These are phyloP conservation scores for Arrhamphus sclerolepis DNA, from an alignment of 2,797 vertebrate genomes.

Conservation along the genomic window DNA sequence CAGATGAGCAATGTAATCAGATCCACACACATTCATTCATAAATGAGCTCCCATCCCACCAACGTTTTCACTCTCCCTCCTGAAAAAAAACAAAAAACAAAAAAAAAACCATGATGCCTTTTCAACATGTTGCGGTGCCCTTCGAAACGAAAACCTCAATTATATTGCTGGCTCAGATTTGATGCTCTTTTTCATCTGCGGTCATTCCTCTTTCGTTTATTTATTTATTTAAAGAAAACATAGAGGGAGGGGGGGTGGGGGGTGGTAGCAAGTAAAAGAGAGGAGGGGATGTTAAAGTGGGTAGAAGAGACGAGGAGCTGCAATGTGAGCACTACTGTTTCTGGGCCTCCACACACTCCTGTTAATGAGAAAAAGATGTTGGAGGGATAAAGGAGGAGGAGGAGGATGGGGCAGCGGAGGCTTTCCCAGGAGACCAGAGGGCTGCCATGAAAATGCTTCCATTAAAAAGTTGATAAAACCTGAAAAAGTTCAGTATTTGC, in stretches of 20 bases:
- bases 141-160: constrained; percentile 62
- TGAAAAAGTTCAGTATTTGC: not conserved
- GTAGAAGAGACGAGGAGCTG: constrained; percentile 34
- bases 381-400: constrained; percentile 39
- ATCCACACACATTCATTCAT: constrained; percentile 50
- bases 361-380: constrained; percentile 85
- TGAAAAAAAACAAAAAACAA: too few relatives aligned
- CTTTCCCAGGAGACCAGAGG: constrained; percentile 28
- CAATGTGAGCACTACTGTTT: constrained; percentile 82
- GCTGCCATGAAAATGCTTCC: not conserved
- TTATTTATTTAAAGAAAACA: constrained; percentile 17
- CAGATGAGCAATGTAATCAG: constrained; percentile 31
- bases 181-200: constrained; percentile 42
- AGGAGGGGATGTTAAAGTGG: constrained; percentile 1
- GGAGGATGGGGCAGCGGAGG: constrained; percentile 43
- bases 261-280: not conserved
- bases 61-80: constrained; percentile 29
- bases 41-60: constrained; percentile 13
- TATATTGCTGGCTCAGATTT: constrained; percentile 57
- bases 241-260: not conserved
- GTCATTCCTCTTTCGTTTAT: constrained; percentile 17
- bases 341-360: constrained; percentile 70
- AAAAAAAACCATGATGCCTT: constrained; percentile 66
- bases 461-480: too few relatives aligned
- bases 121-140: constrained; percentile 69